Evolutionary conservation across 2,888 invertebrate species (phyloP).

Genomic region (Metopia argyrocephala): DNA sequence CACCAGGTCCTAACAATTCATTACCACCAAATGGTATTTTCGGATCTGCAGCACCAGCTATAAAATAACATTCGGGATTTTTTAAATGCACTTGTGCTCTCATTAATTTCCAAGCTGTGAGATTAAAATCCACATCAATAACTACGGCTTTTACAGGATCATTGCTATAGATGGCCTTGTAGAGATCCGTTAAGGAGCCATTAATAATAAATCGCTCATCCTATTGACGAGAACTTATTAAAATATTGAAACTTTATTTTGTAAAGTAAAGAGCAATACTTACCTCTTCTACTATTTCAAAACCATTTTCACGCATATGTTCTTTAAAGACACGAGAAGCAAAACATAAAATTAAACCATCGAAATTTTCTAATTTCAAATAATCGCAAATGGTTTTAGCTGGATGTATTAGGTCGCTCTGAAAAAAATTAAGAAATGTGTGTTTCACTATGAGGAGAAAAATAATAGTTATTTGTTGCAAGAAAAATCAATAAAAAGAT

Average conservation of each 20-base stretch:
- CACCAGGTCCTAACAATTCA: slow-evolving; percentile 76
- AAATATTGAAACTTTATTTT: background rate
- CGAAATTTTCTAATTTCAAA: slow-evolving; percentile 78
- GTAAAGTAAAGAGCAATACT: background rate
- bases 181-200: slow-evolving; percentile 69
- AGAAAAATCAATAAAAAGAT: too few species aligned
- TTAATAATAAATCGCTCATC: slow-evolving; percentile 44
- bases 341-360: slow-evolving; percentile 78
- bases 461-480: too few species aligned
- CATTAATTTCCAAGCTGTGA: slow-evolving; percentile 78
- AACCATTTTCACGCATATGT: slow-evolving; percentile 78
- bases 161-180: slow-evolving; percentile 70
- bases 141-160: slow-evolving; percentile 79
- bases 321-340: slow-evolving; percentile 75
- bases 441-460: background rate
- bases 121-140: slow-evolving; percentile 79
- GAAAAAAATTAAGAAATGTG: background rate
- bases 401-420: slow-evolving; percentile 77
- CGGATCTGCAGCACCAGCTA: slow-evolving; percentile 79
- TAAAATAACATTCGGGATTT: slow-evolving; percentile 78
- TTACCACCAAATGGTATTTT: slow-evolving; percentile 71
- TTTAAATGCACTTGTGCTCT: slow-evolving; percentile 78
- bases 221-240: slow-evolving; percentile 32
- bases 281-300: slow-evolving; percentile 76
- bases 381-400: slow-evolving; percentile 79